Evolutionary conservation across 2,113 vertebrate species (phyloP).

Genomic region (Sarotherodon lohbergeri): DNA sequence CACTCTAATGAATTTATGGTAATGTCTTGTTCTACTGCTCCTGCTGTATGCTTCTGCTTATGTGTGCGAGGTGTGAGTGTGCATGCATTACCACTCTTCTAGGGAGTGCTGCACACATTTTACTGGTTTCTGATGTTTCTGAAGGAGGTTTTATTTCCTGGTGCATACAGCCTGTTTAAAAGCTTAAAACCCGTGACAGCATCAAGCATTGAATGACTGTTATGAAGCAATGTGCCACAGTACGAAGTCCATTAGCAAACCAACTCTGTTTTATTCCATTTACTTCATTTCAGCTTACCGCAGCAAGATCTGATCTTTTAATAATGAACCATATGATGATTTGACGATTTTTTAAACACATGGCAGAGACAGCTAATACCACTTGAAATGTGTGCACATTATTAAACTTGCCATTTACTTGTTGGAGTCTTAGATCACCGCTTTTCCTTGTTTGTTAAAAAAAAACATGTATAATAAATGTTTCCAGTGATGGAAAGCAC

Average conservation of each 20-base stretch:
- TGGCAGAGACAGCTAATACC: neutral
- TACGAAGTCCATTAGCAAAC: conserved; percentile 40
- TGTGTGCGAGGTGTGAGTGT: conserved; percentile 28
- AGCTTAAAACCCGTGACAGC: conserved; percentile 36
- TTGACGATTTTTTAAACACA: conserved; percentile 26
- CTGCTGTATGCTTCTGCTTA: conserved; percentile 21
- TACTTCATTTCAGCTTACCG: conserved; percentile 4
- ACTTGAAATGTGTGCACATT: conserved; percentile 3
- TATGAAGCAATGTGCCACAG: conserved; percentile 7
- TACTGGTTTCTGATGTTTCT: conserved; percentile 27
- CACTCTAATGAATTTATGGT: conserved; percentile 80
- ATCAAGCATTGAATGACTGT: conserved; percentile 21
- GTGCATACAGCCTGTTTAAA: conserved; percentile 34
- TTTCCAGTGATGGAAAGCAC: neutral
- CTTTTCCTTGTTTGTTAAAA: neutral
- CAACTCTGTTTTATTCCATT: conserved; percentile 26
- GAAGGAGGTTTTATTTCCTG: neutral
- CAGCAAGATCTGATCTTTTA: conserved; percentile 18
- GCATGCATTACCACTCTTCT: neutral
- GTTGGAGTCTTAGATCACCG: conserved; percentile 2
- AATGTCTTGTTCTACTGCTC: conserved; percentile 68
- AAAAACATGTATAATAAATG: neutral
- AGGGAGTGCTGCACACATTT: neutral
- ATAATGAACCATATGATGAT: conserved; percentile 23
- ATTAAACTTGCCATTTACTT: conserved; percentile 21